Evolutionary conservation across 2,888 invertebrate species (phyloP).

Genomic region (Diarsia dahlii): DNA sequence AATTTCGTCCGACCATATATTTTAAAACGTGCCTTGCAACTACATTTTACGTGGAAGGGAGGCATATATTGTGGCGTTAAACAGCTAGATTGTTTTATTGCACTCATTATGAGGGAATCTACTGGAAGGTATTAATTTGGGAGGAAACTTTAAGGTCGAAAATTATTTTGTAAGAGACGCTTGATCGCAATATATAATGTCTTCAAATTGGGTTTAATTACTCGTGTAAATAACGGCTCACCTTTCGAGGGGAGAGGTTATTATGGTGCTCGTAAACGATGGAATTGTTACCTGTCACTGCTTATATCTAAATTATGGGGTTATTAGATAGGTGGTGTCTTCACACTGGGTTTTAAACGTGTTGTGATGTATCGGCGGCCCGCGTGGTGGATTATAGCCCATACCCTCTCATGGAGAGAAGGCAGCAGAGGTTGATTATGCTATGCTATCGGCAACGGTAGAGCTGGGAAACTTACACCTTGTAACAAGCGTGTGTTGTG

Average conservation of each 20-base stretch:
- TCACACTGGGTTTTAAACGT: neutral
- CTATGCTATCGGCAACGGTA: no score
- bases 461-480: no score
- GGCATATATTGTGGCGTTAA: slow-evolving; percentile 82
- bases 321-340: slow-evolving; percentile 16
- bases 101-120: slow-evolving; percentile 84
- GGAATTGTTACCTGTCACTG: slow-evolving; percentile 57
- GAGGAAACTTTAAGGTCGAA: slow-evolving; percentile 52
- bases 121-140: slow-evolving; percentile 76
- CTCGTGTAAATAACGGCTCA: slow-evolving; percentile 59
- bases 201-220: slow-evolving; percentile 64
- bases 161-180: slow-evolving; percentile 60
- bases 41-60: slow-evolving; percentile 77
- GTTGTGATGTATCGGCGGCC: neutral
- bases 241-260: slow-evolving; percentile 56
- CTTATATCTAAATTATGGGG: slow-evolving; percentile 44
- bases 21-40: slow-evolving; percentile 77
- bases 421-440: no score
- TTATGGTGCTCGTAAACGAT: slow-evolving; percentile 57
- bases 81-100: slow-evolving; percentile 86
- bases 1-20: slow-evolving; percentile 81
- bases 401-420: no score
- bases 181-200: slow-evolving; percentile 56
- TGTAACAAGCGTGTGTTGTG: no score
- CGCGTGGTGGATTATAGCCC: no score